Evolutionary conservation across 2,888 invertebrate genomes (phyloP).

Genomic region (Helicoverpa assulta): DNA sequence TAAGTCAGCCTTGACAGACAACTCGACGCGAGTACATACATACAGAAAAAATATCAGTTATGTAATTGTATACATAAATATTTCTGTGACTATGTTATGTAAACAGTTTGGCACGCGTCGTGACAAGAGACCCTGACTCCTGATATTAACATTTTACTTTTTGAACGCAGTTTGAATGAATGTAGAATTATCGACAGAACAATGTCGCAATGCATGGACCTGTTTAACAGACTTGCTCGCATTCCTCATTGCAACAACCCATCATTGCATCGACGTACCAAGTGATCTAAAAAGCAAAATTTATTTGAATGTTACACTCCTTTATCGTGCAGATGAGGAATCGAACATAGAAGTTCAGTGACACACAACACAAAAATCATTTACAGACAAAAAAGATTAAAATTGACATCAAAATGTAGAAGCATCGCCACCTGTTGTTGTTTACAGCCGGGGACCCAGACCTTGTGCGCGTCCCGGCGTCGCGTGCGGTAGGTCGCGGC

Average conservation of each 20-base stretch:
- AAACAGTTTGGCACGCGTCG: slow-evolving; percentile 31
- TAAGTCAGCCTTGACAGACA: slow-evolving; percentile 22
- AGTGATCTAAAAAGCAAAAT: slow-evolving; percentile 10
- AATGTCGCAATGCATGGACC: slow-evolving; percentile 3
- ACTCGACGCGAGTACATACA: neutral
- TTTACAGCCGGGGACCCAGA: slow-evolving; percentile 58
- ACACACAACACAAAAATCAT: neutral
- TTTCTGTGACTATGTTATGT: slow-evolving; percentile 27
- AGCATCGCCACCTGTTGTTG: slow-evolving; percentile 57
- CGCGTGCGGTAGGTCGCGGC: slow-evolving; percentile 68
- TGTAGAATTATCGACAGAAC: neutral
- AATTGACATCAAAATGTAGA: slow-evolving; percentile 11
- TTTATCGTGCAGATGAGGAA: neutral
- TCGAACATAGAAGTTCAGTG: neutral
- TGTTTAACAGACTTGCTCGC: neutral
- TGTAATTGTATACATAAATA: slow-evolving; percentile 25
- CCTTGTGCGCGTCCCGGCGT: slow-evolving; percentile 57
- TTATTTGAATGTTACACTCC: neutral
- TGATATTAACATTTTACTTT: slow-evolving; percentile 8
- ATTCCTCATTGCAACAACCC: neutral
- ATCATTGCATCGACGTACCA: neutral
- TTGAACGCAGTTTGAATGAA: neutral
- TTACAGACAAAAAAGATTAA: neutral
- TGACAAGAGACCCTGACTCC: slow-evolving; percentile 20
- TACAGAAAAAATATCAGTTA: slow-evolving; percentile 16